Base-by-base conservation (phyloP, 30 jellyfish, hydroid and myxozoan genomes). In the Catostylus mosaicus region DNA sequence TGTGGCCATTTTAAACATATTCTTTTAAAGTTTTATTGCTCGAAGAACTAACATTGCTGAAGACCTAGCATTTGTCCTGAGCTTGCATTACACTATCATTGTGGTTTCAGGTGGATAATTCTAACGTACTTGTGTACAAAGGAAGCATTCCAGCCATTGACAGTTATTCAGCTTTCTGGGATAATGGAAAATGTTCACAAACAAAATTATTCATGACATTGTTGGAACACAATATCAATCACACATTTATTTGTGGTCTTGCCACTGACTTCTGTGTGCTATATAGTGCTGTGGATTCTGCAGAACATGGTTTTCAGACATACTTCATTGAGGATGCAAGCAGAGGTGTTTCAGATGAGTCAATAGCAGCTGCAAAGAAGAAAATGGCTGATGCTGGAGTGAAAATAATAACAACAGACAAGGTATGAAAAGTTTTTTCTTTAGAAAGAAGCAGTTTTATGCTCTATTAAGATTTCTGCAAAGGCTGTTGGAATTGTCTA, bases 151-250 rank as follows among this genome's bases (percentile, higher is more conserved):
- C 83, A 3, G 14, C 4, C n/a, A 29, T 82, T 43, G 99, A 94
- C 88, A 94, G 99, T 52, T 94, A 94, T 54, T 88, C 97, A 1
- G 99, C 99, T 24, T 94, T 94, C 70, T 94, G 99, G 99, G 99
- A 94, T 70, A 94, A 94, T 82, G 96, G 95, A 9, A 77, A 75
- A 52, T 43, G 1, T 19, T 69, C 95, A 20, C 96, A 84, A 63
- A 94, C 99, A 57, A 75, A 82, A 19, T 82, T 94, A n/a, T 57
- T 94, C 35, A 18, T 40, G 18, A 76, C 48, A 0, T 47, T 94
- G 62, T 67, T 94, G 59, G 94, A 88, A 64, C 84, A 75, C 33
- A 78, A 70, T 59, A 78, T 94, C 46, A 77, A 96, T 0, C 68
- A 37, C 18, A 83, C 80, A 30, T 77, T 82, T 38, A 56, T 81